Percentiles rank a stretch among this genome's conserved stretches.
Conservation (phyloP, 2,797 vertebrate genomes). For the Muscicapa striata region DNA sequence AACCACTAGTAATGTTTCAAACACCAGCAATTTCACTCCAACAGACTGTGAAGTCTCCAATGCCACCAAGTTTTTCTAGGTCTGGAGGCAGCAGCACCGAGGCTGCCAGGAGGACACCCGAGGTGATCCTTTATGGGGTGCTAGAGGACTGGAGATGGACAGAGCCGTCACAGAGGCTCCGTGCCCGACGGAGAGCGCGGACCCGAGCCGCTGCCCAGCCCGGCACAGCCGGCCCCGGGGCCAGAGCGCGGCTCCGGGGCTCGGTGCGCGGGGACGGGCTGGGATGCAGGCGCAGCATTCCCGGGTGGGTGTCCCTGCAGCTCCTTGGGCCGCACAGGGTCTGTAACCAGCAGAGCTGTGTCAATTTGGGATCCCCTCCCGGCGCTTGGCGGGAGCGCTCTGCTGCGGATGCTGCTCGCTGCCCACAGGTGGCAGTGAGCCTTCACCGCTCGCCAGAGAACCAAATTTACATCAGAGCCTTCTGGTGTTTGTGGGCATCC, state of each 20-base stretch:
- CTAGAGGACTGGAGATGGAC: not conserved
- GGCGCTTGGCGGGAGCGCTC: accelerated
- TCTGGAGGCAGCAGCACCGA: not conserved
- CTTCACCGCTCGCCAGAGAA: not conserved
- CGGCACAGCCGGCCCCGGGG: accelerated
- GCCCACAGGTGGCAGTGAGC: constrained; percentile 76
- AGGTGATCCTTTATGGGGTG: not conserved
- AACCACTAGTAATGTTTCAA: not conserved
- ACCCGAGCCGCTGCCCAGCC: too few species aligned
- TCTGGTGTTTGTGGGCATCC: accelerated
- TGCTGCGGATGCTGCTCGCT: not conserved
- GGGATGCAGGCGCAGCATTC: too few species aligned
- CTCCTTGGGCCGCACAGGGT: accelerated
- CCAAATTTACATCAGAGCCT: not conserved
- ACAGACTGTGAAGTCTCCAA: not conserved
- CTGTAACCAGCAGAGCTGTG: accelerated
- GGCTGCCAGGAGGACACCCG: not conserved
- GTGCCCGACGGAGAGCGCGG: accelerated
- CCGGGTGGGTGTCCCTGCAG: not conserved
- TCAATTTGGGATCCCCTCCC: accelerated
- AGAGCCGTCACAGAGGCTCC: not conserved
- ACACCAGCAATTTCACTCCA: not conserved
- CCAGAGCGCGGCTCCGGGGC: too few species aligned
- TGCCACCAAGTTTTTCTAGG: not conserved
- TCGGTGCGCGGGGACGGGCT: not conserved